Conservation (phyloP, 2,113 vertebrate genomes). For the Todiramphus saurophagus region DNA sequence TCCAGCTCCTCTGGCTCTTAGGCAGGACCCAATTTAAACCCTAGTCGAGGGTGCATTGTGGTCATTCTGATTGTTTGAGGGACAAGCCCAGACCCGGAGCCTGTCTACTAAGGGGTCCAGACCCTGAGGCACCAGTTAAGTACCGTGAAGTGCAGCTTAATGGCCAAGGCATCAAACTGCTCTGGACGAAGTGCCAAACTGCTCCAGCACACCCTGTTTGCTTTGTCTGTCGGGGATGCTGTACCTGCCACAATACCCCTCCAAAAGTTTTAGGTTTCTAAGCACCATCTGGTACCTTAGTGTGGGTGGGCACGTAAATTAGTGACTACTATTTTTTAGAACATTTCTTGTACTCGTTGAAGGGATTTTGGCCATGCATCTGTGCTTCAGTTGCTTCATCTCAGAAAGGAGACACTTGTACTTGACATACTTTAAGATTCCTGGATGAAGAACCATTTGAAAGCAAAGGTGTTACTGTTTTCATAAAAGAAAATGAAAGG, state of each 20-base stretch:
- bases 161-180: too few relatives aligned
- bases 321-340: not conserved
- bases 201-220: too few relatives aligned
- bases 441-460: not conserved
- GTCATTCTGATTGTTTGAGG: too few relatives aligned
- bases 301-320: accelerated
- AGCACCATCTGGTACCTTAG: not conserved
- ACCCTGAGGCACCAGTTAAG: too few relatives aligned
- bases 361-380: not conserved
- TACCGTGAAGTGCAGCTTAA: too few relatives aligned
- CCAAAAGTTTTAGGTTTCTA: not conserved
- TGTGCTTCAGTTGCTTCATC: not conserved
- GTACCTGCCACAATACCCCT: not conserved
- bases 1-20: too few relatives aligned
- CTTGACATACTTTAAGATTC: not conserved
- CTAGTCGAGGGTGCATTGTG: too few relatives aligned
- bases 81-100: too few relatives aligned
- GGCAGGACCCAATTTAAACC: too few relatives aligned
- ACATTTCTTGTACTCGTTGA: not conserved
- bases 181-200: too few relatives aligned
- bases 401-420: not conserved
- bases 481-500: not conserved
- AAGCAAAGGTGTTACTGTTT: not conserved
- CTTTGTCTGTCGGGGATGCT: too few relatives aligned
- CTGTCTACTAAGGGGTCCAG: too few relatives aligned